Base-by-base conservation (phyloP, 2,888 invertebrate genomes). In the Caprella mutica region DNA sequence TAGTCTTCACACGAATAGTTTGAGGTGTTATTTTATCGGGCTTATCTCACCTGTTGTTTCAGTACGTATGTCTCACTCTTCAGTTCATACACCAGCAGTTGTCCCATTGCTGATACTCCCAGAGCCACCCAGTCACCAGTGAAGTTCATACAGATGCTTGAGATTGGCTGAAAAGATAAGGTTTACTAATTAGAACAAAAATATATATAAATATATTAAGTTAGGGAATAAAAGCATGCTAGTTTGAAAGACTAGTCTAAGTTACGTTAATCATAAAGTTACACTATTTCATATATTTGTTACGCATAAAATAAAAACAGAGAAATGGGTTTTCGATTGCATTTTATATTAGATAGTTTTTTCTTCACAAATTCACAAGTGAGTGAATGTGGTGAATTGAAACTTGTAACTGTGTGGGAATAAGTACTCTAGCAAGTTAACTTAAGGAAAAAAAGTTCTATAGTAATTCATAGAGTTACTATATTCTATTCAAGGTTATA, bases 21-120 rank as follows among this genome's bases (percentile, higher is more conserved):
- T n/a, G n/a, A n/a, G n/a, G n/a, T n/a, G n/a, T n/a, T n/a, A n/a
- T n/a, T n/a, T n/a, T n/a, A n/a, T n/a, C n/a, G n/a, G n/a, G 14
- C 14, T 9, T 42, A 42, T 42, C 9, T 42, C 30, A 55, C 61
- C 61, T 64, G 94, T 69, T 99, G 97, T 71, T 98, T 98, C 82
- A 99, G 83, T 1, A 94, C 85, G 69, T 94, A 97, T 12, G 91
- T 90, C 74, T 98, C 94, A 79, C 94, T 94, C 76, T 96, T 93
- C 97, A 97, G 98, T 75, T 98, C 98, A 96, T 97, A 98, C 1
- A 98, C 97, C 21, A 97, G 74, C 50, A 99, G 75, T 71, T 97
- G 94, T 0, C 96, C 96, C n/a, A 86, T 77, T 5, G 52, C 71
- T 0, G 85, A 80, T 68, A 92, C 91, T 0, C 89, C 97, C 39